These are phyloP conservation scores for Mycalesis mineus DNA, from an alignment of 2,888 invertebrate genomes.

Conservation along the genomic window DNA sequence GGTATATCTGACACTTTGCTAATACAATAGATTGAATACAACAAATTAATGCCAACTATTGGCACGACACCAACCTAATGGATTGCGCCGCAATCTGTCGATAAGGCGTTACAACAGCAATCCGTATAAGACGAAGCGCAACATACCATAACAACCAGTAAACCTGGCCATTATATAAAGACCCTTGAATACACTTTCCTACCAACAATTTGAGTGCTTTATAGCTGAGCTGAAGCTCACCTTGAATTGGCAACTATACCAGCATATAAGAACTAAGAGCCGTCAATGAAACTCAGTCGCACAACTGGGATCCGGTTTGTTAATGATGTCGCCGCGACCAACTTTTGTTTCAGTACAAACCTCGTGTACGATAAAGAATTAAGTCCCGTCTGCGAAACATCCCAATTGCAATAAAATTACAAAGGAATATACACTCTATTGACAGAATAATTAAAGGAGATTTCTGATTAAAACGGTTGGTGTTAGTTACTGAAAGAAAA, in stretches of 20 bases:
- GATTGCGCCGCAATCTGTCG: slow-evolving; percentile 28
- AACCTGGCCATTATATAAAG: slow-evolving; percentile 19
- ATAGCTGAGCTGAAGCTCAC: slow-evolving; percentile 15
- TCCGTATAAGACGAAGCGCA: slow-evolving; percentile 26
- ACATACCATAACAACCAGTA: slow-evolving; percentile 29
- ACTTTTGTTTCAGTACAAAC: slow-evolving; percentile 57
- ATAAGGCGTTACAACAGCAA: slow-evolving; percentile 29
- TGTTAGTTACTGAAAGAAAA: slow-evolving; percentile 1
- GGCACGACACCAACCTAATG: slow-evolving; percentile 20
- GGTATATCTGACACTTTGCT: not conserved
- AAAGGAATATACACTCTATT: slow-evolving; percentile 7
- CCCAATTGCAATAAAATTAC: not conserved
- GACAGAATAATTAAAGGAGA: not conserved
- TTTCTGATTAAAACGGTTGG: not conserved
- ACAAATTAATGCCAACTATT: slow-evolving; percentile 19
- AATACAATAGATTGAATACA: slow-evolving; percentile 6
- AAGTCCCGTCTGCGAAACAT: slow-evolving; percentile 21
- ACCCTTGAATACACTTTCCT: slow-evolving; percentile 15
- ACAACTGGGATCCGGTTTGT: slow-evolving; percentile 53
- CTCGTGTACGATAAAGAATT: slow-evolving; percentile 49
- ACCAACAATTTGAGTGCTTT: not conserved
- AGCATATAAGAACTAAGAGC: slow-evolving; percentile 33
- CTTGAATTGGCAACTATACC: slow-evolving; percentile 21
- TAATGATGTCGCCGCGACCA: slow-evolving; percentile 55
- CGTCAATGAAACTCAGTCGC: slow-evolving; percentile 54